A percentile compares a stretch with the other conserved stretches of the same genome.
Evolutionary conservation across 2,888 invertebrate genomes (phyloP).

Genomic region (Heliconius aoede): DNA sequence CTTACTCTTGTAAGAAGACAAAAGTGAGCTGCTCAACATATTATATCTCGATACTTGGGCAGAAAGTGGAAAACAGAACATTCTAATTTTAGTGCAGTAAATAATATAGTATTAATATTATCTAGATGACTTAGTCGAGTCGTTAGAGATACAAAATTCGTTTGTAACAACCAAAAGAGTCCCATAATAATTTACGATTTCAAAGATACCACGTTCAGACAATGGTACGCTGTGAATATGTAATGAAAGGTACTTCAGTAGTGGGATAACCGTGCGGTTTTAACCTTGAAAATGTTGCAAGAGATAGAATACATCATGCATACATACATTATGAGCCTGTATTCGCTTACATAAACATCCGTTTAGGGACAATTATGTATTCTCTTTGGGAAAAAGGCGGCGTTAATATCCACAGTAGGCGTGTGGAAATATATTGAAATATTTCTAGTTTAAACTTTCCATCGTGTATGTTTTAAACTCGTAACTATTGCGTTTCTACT

Average conservation of each 20-base stretch:
- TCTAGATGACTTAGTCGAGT: not conserved
- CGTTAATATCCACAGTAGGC: no score
- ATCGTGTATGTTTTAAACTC: not conserved
- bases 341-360: not conserved
- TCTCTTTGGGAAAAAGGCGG: no score
- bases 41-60: not conserved
- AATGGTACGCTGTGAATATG: slow-evolving; percentile 49
- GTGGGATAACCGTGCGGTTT: slow-evolving; percentile 30
- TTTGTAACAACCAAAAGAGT: slow-evolving; percentile 1
- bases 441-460: no score
- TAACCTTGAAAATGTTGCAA: slow-evolving; percentile 23
- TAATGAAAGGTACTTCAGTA: slow-evolving; percentile 42
- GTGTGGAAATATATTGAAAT: no score
- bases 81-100: no score
- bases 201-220: slow-evolving; percentile 36
- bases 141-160: not conserved
- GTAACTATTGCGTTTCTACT: not conserved
- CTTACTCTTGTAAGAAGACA: not conserved
- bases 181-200: slow-evolving; percentile 26
- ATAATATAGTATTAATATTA: no score
- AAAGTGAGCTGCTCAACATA: not conserved
- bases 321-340: not conserved
- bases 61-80: not conserved
- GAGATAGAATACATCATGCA: not conserved
- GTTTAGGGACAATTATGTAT: no score